Conservation (phyloP, 30 jellyfish, hydroid and myxozoan species). For the Rhopilema esculentum region DNA sequence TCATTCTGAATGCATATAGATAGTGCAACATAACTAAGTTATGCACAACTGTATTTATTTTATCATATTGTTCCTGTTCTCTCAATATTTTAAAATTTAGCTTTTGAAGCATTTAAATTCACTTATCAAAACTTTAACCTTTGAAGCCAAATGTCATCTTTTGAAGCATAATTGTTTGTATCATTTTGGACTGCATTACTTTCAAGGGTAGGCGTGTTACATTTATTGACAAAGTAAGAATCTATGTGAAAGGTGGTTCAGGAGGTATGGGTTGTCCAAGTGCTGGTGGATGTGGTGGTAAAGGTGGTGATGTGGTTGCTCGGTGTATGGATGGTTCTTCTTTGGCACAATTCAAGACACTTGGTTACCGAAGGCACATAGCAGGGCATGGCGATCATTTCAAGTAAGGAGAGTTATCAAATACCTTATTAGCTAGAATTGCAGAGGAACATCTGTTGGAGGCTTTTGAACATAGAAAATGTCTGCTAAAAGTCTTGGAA, state of each 20-base stretch:
- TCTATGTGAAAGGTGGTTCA: constrained; percentile 88
- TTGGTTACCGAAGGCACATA: constrained; percentile 63
- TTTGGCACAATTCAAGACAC: constrained; percentile 45
- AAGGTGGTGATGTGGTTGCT: constrained; percentile 81
- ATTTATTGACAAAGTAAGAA: constrained; percentile 74
- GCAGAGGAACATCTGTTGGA: neutral
- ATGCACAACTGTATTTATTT: no score
- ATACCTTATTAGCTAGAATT: neutral
- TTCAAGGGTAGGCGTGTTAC: constrained; percentile 26
- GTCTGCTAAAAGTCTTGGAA: no score
- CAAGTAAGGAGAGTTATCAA: constrained; percentile 42
- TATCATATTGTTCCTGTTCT: no score
- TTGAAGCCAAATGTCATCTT: no score
- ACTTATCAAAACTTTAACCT: no score
- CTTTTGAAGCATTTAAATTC: no score
- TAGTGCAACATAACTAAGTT: no score
- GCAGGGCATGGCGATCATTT: constrained; percentile 87
- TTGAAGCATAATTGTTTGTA: no score
- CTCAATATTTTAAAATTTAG: no score
- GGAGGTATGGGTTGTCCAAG: constrained; percentile 97
- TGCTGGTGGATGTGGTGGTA: constrained; percentile 89
- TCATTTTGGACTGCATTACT: neutral
- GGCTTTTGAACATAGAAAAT: no score
- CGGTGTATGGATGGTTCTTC: constrained; percentile 79
- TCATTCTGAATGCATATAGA: no score